These are phyloP conservation scores for Sorex araneus DNA, from an alignment of 2,113 vertebrate genomes.

Conservation along the genomic window DNA sequence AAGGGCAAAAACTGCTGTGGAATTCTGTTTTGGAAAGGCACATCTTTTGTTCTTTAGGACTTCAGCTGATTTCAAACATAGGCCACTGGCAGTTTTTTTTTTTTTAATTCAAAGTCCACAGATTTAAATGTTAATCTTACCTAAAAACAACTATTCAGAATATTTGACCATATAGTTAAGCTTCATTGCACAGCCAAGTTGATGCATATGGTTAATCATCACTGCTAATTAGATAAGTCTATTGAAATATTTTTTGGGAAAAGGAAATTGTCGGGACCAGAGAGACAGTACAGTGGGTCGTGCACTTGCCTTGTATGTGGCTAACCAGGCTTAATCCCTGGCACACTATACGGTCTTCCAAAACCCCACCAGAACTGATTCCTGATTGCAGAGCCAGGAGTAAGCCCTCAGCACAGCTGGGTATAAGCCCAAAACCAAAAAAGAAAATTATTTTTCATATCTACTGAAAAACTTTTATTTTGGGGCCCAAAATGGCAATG, in stretches of 20 bases:
- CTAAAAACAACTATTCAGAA: neutral
- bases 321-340: too few species aligned
- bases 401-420: too few species aligned
- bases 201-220: neutral
- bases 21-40: neutral
- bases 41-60: slow-evolving; percentile 6
- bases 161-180: neutral
- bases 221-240: slow-evolving; percentile 18
- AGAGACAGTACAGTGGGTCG: too few species aligned
- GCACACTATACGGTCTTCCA: too few species aligned
- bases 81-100: slow-evolving; percentile 21
- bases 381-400: too few species aligned
- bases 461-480: too few species aligned
- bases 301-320: too few species aligned
- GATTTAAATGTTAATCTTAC: slow-evolving; percentile 24
- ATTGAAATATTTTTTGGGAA: slow-evolving; percentile 42
- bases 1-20: neutral
- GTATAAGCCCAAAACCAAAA: too few species aligned
- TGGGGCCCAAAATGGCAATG: too few species aligned
- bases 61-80: neutral
- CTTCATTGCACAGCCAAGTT: neutral
- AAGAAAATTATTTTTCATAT: too few species aligned
- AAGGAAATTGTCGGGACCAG: slow-evolving; percentile 19
- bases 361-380: too few species aligned
- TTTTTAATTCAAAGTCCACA: slow-evolving; percentile 34